Conservation (phyloP, 1,140 invertebrate species). For the Drosophila pectinifera region DNA sequence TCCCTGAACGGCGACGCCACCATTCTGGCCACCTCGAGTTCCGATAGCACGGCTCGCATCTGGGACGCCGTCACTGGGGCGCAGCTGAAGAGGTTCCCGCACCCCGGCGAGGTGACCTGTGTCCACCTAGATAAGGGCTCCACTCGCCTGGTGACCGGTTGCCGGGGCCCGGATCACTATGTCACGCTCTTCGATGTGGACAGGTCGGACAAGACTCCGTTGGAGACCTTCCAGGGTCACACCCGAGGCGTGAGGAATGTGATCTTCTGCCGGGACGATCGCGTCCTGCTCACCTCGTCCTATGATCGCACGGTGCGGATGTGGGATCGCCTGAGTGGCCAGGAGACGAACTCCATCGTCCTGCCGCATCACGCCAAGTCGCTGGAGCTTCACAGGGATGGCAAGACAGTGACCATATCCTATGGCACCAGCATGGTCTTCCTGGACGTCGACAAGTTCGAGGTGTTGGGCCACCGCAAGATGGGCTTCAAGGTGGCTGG, state of each 20-base stretch:
- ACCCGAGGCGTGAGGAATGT: constrained; percentile 41
- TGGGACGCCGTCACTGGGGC: constrained; percentile 96
- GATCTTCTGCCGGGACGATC: constrained; percentile 91
- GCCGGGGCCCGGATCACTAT: constrained; percentile 90
- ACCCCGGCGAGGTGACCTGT: constrained; percentile 97
- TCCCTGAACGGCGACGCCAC: constrained; percentile 94
- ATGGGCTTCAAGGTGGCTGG: constrained; percentile 94
- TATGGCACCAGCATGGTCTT: constrained; percentile 92
- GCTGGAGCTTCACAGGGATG: constrained; percentile 94
- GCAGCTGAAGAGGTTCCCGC: constrained; percentile 94
- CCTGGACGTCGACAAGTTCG: constrained; percentile 90
- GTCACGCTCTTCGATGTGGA: constrained; percentile 94
- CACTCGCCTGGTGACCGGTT: constrained; percentile 69
- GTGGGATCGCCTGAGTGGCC: constrained; percentile 90
- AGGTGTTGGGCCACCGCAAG: constrained; percentile 91
- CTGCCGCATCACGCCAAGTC: constrained; percentile 93
- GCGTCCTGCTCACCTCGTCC: constrained; percentile 92
- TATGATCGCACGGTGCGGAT: constrained; percentile 95
- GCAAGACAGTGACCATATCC: constrained; percentile 91
- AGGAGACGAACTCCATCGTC: constrained; percentile 93
- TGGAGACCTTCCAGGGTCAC: constrained; percentile 7
- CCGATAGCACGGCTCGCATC: constrained; percentile 97
- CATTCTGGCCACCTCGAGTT: constrained; percentile 95
- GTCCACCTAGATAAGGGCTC: constrained; percentile 94
- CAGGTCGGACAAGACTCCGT: constrained; percentile 88